A percentile compares a stretch with the other conserved stretches of the same genome.
These are phyloP conservation scores for Selene dorsalis DNA, from an alignment of 2,797 vertebrate genomes.

Conservation along the genomic window DNA sequence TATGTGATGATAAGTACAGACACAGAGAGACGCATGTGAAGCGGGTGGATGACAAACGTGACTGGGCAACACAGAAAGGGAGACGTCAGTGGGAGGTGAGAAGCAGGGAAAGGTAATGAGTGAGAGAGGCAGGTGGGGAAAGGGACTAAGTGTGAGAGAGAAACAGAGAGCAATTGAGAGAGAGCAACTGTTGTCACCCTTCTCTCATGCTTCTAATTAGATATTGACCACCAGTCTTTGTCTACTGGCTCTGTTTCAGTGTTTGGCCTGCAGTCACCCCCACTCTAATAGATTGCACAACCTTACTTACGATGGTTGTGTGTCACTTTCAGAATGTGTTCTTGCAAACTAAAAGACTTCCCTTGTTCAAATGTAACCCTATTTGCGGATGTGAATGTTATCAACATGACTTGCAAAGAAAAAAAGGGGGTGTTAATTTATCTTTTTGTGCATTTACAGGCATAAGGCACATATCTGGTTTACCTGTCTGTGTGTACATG, in stretches of 20 bases:
- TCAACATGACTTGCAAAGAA: conserved; percentile 36
- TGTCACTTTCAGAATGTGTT: conserved; percentile 36
- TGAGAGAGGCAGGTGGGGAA: conserved; percentile 53
- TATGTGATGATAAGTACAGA: conserved; percentile 58
- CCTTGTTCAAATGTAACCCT: background rate
- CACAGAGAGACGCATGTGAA: conserved; percentile 43
- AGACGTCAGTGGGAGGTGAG: conserved; percentile 70
- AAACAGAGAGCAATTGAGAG: background rate
- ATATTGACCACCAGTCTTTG: conserved; percentile 78
- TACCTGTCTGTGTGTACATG: conserved; percentile 5
- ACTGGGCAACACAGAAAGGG: conserved; percentile 51
- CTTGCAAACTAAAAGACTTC: conserved; percentile 34
- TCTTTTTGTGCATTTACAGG: conserved; percentile 22
- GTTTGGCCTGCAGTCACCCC: conserved; percentile 67
- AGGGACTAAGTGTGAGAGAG: conserved; percentile 19
- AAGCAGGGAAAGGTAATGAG: conserved; percentile 57
- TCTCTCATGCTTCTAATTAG: conserved; percentile 80
- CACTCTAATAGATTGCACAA: conserved; percentile 68
- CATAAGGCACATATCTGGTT: conserved; percentile 4
- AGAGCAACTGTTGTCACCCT: conserved; percentile 58
- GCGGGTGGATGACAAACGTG: conserved; percentile 60
- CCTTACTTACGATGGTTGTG: conserved; percentile 33
- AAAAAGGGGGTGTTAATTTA: conserved; percentile 17
- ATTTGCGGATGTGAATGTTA: conserved; percentile 48
- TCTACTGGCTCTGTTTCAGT: conserved; percentile 63